Conservation (phyloP, 2,888 invertebrate species). For the Spodoptera littoralis region DNA sequence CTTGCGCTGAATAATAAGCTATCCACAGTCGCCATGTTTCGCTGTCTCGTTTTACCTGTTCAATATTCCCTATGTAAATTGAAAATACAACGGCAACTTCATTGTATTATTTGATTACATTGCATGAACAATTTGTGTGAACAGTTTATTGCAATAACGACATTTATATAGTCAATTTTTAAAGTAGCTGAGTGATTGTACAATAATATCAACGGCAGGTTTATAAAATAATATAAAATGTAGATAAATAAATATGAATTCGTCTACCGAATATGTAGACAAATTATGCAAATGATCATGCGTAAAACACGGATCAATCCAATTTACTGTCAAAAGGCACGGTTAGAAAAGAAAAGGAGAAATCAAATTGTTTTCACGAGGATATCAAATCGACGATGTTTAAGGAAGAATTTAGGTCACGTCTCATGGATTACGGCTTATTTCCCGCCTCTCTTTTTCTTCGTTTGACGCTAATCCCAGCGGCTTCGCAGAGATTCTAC, state of each 20-base stretch:
- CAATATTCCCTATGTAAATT: slow-evolving; percentile 30
- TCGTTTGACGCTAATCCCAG: slow-evolving; percentile 87
- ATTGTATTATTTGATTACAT: slow-evolving; percentile 24
- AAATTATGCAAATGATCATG: slow-evolving; percentile 66
- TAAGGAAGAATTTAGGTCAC: slow-evolving; percentile 86
- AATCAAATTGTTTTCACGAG: slow-evolving; percentile 85
- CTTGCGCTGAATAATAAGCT: slow-evolving; percentile 48
- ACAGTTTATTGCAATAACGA: background rate
- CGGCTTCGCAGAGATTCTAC: slow-evolving; percentile 80
- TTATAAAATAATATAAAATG: slow-evolving; percentile 17
- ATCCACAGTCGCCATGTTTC: slow-evolving; percentile 28
- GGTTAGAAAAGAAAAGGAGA: slow-evolving; percentile 73
- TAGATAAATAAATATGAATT: slow-evolving; percentile 41
- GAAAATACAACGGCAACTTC: slow-evolving; percentile 13
- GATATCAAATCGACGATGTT: slow-evolving; percentile 86
- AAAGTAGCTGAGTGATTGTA: background rate
- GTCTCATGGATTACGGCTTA: slow-evolving; percentile 87
- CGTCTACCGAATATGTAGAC: slow-evolving; percentile 40
- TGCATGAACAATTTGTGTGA: slow-evolving; percentile 6
- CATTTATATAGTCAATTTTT: background rate
- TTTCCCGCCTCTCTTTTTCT: slow-evolving; percentile 87
- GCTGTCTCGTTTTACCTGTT: slow-evolving; percentile 33
- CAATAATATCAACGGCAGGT: background rate
- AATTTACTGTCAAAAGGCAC: slow-evolving; percentile 72
- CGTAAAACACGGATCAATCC: slow-evolving; percentile 72